These are phyloP conservation scores for Psittacus erithacus DNA, from an alignment of 2,113 vertebrate genomes.

Conservation along the genomic window DNA sequence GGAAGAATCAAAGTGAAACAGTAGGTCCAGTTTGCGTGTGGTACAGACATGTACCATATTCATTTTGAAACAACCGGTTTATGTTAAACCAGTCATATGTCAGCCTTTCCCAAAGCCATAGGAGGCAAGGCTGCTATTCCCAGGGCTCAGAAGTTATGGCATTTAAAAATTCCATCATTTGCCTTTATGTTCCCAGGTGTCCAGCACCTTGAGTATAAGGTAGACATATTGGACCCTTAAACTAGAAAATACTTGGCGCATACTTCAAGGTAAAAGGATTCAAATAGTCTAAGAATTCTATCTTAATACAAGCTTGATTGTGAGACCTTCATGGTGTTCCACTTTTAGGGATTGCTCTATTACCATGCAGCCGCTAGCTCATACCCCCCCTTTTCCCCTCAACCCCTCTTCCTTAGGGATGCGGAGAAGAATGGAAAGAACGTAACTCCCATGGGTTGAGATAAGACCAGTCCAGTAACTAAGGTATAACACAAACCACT, in stretches of 20 bases:
- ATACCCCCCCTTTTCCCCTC: not conserved
- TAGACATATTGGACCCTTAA: not conserved
- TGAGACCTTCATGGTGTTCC: not conserved
- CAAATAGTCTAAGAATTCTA: not conserved
- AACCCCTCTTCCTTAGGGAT: not conserved
- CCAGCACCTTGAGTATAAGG: not conserved
- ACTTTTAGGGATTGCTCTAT: not conserved
- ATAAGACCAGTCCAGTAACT: not conserved
- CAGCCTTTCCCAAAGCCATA: not conserved
- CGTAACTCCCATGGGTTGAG: not conserved
- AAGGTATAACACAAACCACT: not conserved
- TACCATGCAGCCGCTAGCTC: not conserved
- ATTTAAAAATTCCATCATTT: not conserved
- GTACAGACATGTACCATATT: not conserved
- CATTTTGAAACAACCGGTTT: accelerated
- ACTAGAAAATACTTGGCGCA: not conserved
- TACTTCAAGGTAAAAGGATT: not conserved
- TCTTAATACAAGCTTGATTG: not conserved
- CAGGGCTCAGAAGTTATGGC: not conserved
- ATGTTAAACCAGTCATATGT: not conserved
- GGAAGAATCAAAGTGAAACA: not conserved
- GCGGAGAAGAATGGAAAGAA: not conserved
- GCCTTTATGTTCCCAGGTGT: not conserved
- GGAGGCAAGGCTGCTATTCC: not conserved
- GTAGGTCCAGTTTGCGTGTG: accelerated